These are phyloP conservation scores for Philereme vetulata DNA, from an alignment of 2,888 invertebrate genomes.

Conservation along the genomic window DNA sequence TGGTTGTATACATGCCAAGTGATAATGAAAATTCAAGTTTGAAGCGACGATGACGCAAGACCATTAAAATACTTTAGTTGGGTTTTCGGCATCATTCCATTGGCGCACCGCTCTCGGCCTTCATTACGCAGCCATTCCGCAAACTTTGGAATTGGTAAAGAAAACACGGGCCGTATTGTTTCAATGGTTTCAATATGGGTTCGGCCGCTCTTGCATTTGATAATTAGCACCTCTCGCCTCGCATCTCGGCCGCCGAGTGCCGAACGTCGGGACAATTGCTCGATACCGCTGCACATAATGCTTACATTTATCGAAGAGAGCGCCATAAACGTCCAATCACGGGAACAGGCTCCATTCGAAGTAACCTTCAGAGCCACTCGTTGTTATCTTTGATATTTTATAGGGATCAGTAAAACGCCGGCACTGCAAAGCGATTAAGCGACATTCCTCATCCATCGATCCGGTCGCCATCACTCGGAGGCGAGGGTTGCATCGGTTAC, in stretches of 20 bases:
- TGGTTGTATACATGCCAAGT: constrained; percentile 78
- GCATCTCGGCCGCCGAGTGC: constrained; percentile 45
- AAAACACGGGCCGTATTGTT: constrained; percentile 80
- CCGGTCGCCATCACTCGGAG: constrained; percentile 43
- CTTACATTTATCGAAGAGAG: constrained; percentile 72
- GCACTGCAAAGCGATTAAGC: constrained; percentile 76
- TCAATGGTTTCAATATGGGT: constrained; percentile 81
- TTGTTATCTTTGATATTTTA: constrained; percentile 83
- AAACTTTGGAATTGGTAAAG: constrained; percentile 82
- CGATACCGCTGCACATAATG: constrained; percentile 60
- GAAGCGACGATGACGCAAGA: constrained; percentile 81
- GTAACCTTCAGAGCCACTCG: constrained; percentile 69
- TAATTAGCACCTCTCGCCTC: constrained; percentile 79
- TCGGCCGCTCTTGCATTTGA: constrained; percentile 79
- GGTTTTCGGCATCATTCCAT: constrained; percentile 81
- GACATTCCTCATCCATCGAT: constrained; percentile 71
- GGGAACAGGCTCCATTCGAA: constrained; percentile 61
- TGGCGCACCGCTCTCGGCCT: constrained; percentile 79
- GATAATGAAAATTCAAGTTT: constrained; percentile 84
- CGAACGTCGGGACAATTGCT: constrained; percentile 56
- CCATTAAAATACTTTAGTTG: constrained; percentile 79
- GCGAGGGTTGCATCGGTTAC: constrained; percentile 46
- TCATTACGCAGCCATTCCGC: constrained; percentile 81
- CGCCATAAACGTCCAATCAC: constrained; percentile 80
- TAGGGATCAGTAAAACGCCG: constrained; percentile 82